These are phyloP conservation scores for Meliscaeva auricollis DNA, from an alignment of 2,888 invertebrate species.

Conservation along the genomic window DNA sequence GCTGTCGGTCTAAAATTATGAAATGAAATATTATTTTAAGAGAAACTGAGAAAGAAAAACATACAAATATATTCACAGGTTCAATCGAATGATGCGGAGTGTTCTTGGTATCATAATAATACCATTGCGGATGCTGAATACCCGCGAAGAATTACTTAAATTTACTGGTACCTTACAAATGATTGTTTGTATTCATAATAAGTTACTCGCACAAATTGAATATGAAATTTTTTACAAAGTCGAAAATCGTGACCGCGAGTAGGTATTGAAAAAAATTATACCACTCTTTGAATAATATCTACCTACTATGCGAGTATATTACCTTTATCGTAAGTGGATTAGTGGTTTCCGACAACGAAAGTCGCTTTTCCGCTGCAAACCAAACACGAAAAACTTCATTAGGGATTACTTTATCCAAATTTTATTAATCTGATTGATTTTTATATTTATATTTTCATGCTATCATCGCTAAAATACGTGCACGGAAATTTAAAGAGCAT, in stretches of 20 bases:
- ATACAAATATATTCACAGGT: no score
- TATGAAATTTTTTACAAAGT: conserved; percentile 44
- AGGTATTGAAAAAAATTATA: conserved; percentile 57
- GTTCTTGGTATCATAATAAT: not conserved
- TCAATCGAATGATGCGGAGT: not conserved
- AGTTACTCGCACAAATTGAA: conserved; percentile 67
- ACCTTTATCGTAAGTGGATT: conserved; percentile 55
- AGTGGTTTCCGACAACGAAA: conserved; percentile 46
- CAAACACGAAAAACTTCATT: conserved; percentile 45
- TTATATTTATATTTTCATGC: not conserved
- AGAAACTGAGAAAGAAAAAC: no score
- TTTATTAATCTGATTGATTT: conserved; percentile 70
- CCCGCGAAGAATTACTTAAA: conserved; percentile 9
- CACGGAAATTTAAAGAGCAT: conserved; percentile 37
- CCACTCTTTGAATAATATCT: conserved; percentile 42
- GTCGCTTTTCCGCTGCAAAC: conserved; percentile 28
- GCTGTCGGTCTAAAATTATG: no score
- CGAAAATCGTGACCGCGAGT: conserved; percentile 26
- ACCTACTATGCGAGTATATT: conserved; percentile 6
- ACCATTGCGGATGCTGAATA: not conserved
- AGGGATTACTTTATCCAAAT: conserved; percentile 42
- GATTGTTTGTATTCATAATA: conserved; percentile 71
- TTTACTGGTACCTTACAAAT: conserved; percentile 61
- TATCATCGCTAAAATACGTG: conserved; percentile 51
- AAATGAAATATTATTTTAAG: no score